These are phyloP conservation scores for Bufotes viridis DNA, from an alignment of 2,797 vertebrate genomes.

Conservation along the genomic window DNA sequence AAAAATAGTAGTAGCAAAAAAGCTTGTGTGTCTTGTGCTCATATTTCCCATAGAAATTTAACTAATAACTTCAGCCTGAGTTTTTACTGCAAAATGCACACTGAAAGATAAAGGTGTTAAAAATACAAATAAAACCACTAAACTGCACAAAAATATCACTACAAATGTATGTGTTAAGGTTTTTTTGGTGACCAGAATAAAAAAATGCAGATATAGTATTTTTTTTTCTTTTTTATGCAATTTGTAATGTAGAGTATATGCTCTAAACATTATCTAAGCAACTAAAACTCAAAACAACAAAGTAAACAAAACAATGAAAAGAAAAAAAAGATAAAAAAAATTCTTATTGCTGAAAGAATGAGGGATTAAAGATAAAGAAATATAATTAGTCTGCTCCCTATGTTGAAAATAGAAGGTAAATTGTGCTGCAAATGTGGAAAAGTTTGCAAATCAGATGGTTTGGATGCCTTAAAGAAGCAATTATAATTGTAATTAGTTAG, in stretches of 20 bases:
- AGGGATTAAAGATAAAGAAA: not conserved
- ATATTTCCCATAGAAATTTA: too few relatives aligned
- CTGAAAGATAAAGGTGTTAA: too few relatives aligned
- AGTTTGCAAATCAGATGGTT: not conserved
- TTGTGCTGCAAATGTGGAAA: not conserved
- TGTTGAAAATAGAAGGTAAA: not conserved
- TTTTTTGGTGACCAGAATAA: too few relatives aligned
- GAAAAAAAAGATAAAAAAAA: not conserved
- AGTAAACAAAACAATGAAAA: not conserved
- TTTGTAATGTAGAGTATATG: too few relatives aligned
- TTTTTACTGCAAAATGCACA: too few relatives aligned
- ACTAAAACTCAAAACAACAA: not conserved
- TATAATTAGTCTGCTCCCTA: not conserved
- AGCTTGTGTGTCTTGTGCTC: too few relatives aligned
- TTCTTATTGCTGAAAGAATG: not conserved
- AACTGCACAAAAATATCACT: too few relatives aligned
- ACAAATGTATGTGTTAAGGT: too few relatives aligned
- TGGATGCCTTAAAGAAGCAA: slow-evolving; percentile 32
- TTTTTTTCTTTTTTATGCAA: too few relatives aligned
- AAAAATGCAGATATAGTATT: not conserved
- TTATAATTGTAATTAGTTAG: slow-evolving; percentile 47
- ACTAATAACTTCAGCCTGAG: too few relatives aligned
- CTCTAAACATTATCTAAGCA: not conserved
- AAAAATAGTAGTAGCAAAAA: too few relatives aligned
- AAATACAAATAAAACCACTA: too few relatives aligned